These are phyloP conservation scores for Phlogophora meticulosa DNA, from an alignment of 2,888 invertebrate species.

Conservation along the genomic window DNA sequence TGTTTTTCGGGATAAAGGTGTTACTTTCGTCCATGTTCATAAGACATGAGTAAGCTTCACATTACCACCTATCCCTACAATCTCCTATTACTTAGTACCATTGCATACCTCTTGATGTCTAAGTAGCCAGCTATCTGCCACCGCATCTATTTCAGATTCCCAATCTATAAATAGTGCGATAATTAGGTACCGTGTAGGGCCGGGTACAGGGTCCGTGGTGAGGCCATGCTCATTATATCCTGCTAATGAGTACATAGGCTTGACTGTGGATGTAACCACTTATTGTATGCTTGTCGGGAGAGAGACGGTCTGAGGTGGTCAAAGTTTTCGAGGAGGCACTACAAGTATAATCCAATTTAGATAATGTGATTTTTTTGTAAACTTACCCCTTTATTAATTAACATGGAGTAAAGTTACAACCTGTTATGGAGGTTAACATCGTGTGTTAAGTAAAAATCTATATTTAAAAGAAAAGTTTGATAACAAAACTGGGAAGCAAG, in stretches of 20 bases:
- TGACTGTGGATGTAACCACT: constrained; percentile 42
- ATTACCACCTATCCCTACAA: not conserved
- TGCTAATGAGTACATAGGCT: constrained; percentile 65
- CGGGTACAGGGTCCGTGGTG: constrained; percentile 41
- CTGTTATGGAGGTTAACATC: too few species aligned
- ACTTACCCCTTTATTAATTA: too few species aligned
- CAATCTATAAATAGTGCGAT: constrained; percentile 60
- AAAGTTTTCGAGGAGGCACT: constrained; percentile 5
- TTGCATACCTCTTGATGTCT: constrained; percentile 43
- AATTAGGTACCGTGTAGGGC: constrained; percentile 63
- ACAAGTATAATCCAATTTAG: constrained; percentile 5
- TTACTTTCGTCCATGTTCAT: not conserved
- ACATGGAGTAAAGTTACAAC: too few species aligned
- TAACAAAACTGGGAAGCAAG: too few species aligned
- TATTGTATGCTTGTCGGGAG: constrained; percentile 26
- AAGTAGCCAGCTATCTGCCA: constrained; percentile 37
- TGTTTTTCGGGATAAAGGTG: not conserved
- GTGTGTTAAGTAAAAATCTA: too few species aligned
- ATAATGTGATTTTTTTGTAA: constrained; percentile 9
- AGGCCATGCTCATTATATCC: constrained; percentile 55
- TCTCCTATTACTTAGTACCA: constrained; percentile 43
- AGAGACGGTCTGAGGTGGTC: constrained; percentile 19
- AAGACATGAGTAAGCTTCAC: constrained; percentile 1
- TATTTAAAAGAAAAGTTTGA: too few species aligned
- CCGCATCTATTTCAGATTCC: constrained; percentile 56